phyloP scores from a whole-genome alignment of 2,113 vertebrate genomes.

The Sceloporus tristichus region DNA sequence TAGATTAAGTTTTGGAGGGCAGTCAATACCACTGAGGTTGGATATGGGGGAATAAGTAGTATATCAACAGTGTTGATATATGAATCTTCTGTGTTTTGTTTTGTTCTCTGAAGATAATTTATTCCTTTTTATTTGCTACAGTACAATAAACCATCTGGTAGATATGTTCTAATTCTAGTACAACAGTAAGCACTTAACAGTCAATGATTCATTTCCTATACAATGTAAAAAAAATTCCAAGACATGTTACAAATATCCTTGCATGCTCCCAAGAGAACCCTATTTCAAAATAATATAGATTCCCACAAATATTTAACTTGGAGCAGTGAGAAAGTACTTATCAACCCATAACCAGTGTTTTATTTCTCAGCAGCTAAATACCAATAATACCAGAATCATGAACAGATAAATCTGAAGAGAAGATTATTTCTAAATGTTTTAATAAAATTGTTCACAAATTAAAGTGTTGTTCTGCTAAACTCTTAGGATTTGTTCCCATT shows the following conservation, averaged over 20 bases:
- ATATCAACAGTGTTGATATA: background rate
- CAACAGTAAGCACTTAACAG: slow-evolving; percentile 22
- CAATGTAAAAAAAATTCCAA: slow-evolving; percentile 35
- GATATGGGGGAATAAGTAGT: slow-evolving; percentile 5
- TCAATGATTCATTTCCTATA: slow-evolving; percentile 34
- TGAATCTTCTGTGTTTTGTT: slow-evolving; percentile 39
- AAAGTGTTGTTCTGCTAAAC: slow-evolving; percentile 10
- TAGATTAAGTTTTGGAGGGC: background rate
- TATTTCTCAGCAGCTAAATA: slow-evolving; percentile 18
- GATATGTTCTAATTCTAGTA: slow-evolving; percentile 41
- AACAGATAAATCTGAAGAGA: background rate
- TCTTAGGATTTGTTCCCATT: background rate
- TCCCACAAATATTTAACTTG: slow-evolving; percentile 38
- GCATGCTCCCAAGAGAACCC: background rate
- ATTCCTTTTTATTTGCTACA: slow-evolving; percentile 36
- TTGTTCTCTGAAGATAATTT: slow-evolving; percentile 44
- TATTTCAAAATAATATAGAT: slow-evolving; percentile 39
- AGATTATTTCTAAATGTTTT: slow-evolving; percentile 18
- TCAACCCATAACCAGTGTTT: slow-evolving; percentile 2
- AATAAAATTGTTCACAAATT: slow-evolving; percentile 22
- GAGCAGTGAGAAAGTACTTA: slow-evolving; percentile 21
- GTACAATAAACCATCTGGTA: slow-evolving; percentile 39
- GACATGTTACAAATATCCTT: slow-evolving; percentile 31
- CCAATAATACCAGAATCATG: background rate
- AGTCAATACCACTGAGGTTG: background rate